Evolutionary conservation across 2,113 vertebrate genomes (phyloP).

Genomic region (Triplophysa rosa): DNA sequence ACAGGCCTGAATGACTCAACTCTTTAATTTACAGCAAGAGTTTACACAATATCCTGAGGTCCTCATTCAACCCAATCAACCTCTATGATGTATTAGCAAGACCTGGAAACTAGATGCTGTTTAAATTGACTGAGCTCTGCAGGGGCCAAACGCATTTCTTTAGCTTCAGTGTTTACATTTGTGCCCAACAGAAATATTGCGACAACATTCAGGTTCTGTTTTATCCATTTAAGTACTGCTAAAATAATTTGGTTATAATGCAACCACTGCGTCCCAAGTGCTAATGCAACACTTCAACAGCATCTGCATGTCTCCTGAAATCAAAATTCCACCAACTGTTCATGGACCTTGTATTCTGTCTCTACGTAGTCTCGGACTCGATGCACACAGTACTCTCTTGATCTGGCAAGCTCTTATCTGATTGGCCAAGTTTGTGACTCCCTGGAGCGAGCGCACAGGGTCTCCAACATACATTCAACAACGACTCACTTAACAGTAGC

Average conservation of each 20-base stretch:
- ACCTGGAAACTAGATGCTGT: constrained; percentile 34
- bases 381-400: too few species aligned
- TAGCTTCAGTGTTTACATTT: constrained; percentile 7
- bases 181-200: background rate
- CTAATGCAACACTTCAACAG: background rate
- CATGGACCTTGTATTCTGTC: too few species aligned
- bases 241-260: background rate
- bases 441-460: too few species aligned
- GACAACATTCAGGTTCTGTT: background rate
- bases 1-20: constrained; percentile 13
- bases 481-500: too few species aligned
- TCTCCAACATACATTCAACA: too few species aligned
- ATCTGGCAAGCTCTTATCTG: too few species aligned
- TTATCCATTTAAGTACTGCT: background rate
- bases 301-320: background rate
- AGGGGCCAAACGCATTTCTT: constrained; percentile 19
- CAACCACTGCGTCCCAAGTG: background rate
- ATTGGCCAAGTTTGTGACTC: too few species aligned
- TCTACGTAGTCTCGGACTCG: too few species aligned
- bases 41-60: constrained; percentile 42
- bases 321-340: too few species aligned
- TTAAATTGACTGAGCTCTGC: constrained; percentile 28
- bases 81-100: constrained; percentile 5
- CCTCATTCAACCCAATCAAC: constrained; percentile 42
- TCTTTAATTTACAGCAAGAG: constrained; percentile 45